Percentiles rank a stretch among this genome's conserved stretches.
Conservation (phyloP, 2,888 invertebrate genomes). For the Gryllus longicercus region DNA sequence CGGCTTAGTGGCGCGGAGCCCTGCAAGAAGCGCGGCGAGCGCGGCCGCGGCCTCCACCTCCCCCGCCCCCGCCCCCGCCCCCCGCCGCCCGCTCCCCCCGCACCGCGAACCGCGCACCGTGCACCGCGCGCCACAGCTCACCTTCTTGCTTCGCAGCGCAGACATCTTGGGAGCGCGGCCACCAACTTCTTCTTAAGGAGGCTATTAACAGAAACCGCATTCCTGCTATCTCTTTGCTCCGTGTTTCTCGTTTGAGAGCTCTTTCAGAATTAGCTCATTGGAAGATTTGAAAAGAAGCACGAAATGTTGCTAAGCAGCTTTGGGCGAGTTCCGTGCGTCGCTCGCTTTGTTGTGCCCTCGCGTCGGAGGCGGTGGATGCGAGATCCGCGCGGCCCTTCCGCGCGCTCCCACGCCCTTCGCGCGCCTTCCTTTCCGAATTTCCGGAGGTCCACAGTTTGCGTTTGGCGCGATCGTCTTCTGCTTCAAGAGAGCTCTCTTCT, state of each 20-base stretch:
- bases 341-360: background rate
- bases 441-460: no score
- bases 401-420: background rate
- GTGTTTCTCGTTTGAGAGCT: background rate
- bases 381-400: background rate
- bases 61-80: background rate
- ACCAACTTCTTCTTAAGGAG: constrained; percentile 11
- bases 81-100: background rate
- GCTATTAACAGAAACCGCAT: constrained; percentile 10
- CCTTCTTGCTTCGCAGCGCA: background rate
- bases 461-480: no score
- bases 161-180: background rate
- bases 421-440: no score
- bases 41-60: background rate
- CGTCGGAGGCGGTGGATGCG: background rate
- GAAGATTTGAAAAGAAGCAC: constrained; percentile 3
- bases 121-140: background rate
- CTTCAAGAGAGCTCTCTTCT: no score
- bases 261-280: constrained; percentile 17
- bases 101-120: background rate
- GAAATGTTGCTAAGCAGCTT: constrained; percentile 11
- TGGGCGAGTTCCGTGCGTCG: background rate
- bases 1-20: background rate
- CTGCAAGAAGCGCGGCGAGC: background rate
- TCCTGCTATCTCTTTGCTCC: constrained; percentile 3